phyloP scores from a whole-genome alignment of 2,888 invertebrate species.

The Apeira syringaria region DNA sequence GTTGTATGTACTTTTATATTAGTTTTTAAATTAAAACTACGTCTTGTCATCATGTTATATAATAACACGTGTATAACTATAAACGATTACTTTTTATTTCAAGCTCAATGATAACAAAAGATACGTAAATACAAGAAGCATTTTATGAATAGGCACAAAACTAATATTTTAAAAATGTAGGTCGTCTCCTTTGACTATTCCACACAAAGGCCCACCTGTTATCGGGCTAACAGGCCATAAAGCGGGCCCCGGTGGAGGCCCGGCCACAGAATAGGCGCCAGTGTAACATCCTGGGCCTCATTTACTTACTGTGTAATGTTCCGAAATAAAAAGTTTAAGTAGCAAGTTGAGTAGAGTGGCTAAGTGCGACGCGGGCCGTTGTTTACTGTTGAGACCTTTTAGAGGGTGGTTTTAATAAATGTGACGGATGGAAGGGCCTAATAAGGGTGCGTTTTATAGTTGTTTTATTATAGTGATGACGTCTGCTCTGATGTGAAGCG shows the following conservation, averaged over 20 bases:
- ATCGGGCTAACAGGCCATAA: constrained; percentile 31
- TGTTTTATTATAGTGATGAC: not conserved
- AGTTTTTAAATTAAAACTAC: too few species aligned
- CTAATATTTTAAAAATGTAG: constrained; percentile 10
- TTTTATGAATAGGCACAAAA: not conserved
- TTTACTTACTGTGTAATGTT: constrained; percentile 18
- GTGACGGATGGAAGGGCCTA: constrained; percentile 1
- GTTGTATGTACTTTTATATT: too few species aligned
- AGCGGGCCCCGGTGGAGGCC: constrained; percentile 19
- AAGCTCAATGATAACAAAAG: too few species aligned
- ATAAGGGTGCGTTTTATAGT: not conserved
- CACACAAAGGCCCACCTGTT: constrained; percentile 21
- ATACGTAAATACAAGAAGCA: not conserved
- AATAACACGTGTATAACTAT: too few species aligned
- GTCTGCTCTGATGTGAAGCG: not conserved
- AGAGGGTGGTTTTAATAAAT: constrained; percentile 2
- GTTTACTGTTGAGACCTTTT: constrained; percentile 1
- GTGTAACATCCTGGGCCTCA: constrained; percentile 1
- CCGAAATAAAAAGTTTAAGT: constrained; percentile 25
- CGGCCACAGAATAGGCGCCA: not conserved
- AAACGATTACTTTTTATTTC: too few species aligned
- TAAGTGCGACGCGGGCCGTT: not conserved
- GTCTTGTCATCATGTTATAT: too few species aligned
- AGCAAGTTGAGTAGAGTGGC: not conserved
- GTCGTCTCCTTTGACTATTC: constrained; percentile 4